Conservation (phyloP, 2,113 vertebrate genomes). For the Albula goreensis region DNA sequence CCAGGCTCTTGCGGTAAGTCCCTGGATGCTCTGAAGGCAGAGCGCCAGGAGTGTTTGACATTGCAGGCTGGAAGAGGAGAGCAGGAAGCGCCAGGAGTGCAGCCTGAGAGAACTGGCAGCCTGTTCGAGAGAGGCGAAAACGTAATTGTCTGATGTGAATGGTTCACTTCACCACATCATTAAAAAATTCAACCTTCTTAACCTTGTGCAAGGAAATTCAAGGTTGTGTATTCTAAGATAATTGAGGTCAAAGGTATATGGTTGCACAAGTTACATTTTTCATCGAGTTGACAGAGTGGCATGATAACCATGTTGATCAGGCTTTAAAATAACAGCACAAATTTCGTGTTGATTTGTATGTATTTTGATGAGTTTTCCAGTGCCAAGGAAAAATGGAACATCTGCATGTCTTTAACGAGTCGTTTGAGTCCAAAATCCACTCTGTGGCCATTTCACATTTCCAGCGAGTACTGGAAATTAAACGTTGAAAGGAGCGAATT, state of each 20-base stretch:
- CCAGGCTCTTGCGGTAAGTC: conserved; percentile 79
- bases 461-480: neutral
- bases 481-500: neutral
- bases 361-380: neutral
- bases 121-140: neutral
- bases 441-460: neutral
- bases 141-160: neutral
- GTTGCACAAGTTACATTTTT: neutral
- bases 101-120: neutral
- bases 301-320: neutral
- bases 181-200: neutral
- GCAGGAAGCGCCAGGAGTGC: neutral
- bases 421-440: neutral
- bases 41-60: neutral
- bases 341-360: neutral
- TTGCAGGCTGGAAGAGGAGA: neutral
- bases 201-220: neutral
- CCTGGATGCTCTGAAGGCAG: neutral
- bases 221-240: neutral
- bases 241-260: neutral
- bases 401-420: neutral
- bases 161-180: neutral
- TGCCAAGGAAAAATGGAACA: conserved; percentile 6
- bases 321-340: neutral
- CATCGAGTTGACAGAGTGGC: neutral